Evolutionary conservation across 2,888 invertebrate genomes (phyloP), one percentile per base, ranked within the genome.

Genomic region (Bombylius major): DNA sequence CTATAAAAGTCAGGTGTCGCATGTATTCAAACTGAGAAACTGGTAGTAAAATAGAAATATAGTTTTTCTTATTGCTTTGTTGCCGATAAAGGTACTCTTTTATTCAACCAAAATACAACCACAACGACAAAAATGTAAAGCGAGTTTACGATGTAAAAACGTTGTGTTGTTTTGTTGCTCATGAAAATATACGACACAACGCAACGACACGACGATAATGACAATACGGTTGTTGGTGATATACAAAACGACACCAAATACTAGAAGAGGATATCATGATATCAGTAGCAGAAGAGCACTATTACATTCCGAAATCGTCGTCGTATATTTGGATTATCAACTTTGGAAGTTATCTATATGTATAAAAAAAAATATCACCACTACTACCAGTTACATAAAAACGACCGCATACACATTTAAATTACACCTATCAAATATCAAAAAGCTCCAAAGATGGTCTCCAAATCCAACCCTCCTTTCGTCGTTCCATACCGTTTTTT

Each of bases 351-450:
- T 6, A 42, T 11, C 39, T 11, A 42, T 4, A 11, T 11, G 6
- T 42, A 5, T 11, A 8, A 42, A 42, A 42, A 11, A 42, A 11
- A 42, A 42, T 11, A 42, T 11, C 39, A 42, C 39, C 39, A 42
- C 39, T 11, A 42, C 39, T 42, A n/a, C n/a, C n/a, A 42, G 11
- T 42, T 11, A 42, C 23, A 2, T 23, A 23, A 42, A 42, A 42
- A 42, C 44, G 48, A 49, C 36, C 50, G 50, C 50, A 46, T 46
- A 50, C 55, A 51, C 36, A 55, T 51, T 54, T 23, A 51, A 39
- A 50, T 55, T 51, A 8, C 13, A 32, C 49, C 49, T 13, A 49
- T 33, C 49, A 48, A 49, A 54, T 54, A 44, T 14, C 33, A 48
- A 49, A 49, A 44, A 48, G 39, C 39, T 42, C 39, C 39, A 42